phyloP scores from a whole-genome alignment of 2,797 vertebrate species.

The Lerista edwardsae region DNA sequence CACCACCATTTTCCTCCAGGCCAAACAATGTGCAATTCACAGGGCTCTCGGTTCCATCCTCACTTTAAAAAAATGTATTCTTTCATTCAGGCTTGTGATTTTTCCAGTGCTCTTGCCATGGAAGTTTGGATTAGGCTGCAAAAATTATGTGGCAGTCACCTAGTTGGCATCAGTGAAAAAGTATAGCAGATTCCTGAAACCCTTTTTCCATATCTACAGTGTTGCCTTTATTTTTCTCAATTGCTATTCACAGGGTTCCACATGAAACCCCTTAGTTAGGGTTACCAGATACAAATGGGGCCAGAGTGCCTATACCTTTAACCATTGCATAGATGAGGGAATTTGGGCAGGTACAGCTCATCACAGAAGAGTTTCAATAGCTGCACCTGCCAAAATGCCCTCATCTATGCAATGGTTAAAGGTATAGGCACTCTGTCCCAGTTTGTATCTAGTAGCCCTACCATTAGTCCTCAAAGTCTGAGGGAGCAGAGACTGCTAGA shows the following conservation, averaged over 20 bases:
- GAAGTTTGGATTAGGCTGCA: constrained; percentile 4
- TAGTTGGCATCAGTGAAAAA: background rate
- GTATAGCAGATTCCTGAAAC: background rate
- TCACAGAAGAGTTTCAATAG: no score
- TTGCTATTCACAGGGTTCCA: background rate
- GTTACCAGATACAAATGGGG: no score
- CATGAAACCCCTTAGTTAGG: background rate
- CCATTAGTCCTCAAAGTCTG: no score
- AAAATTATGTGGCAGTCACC: background rate
- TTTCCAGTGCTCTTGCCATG: constrained; percentile 16
- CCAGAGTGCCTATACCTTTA: no score
- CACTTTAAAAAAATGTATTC: background rate
- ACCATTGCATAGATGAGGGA: no score
- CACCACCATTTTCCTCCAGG: background rate
- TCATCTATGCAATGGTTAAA: no score
- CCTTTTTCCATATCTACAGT: background rate
- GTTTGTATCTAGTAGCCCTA: no score
- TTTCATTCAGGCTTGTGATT: constrained; percentile 43
- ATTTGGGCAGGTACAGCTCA: no score
- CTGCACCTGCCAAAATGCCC: no score
- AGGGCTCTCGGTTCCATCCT: background rate
- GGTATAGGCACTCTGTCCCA: no score
- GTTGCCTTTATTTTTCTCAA: background rate
- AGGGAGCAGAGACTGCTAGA: no score
- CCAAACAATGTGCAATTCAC: constrained; percentile 23